phyloP scores from a whole-genome alignment of 1,140 invertebrate genomes.

The Thalassaphorura encarpata region DNA sequence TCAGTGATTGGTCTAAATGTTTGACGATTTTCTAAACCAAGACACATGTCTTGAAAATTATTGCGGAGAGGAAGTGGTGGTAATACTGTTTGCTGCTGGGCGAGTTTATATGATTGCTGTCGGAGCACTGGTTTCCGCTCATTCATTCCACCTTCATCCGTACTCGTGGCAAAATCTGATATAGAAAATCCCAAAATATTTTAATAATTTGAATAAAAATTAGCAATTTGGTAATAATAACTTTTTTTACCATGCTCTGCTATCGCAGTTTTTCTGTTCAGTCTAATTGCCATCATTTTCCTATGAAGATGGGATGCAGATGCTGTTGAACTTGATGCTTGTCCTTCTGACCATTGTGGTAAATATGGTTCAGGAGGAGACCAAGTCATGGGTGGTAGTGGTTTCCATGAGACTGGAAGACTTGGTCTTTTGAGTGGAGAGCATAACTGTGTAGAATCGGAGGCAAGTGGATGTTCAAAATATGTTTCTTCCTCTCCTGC shows the following conservation, averaged over 20 bases:
- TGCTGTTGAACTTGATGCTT: neutral
- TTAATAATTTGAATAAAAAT: neutral
- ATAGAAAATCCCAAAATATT: no score
- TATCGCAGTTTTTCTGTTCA: constrained; percentile 21
- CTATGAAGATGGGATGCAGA: constrained; percentile 20
- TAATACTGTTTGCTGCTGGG: constrained; percentile 49
- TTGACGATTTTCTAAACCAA: constrained; percentile 12
- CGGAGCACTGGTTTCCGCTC: constrained; percentile 44
- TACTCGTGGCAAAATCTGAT: constrained; percentile 11
- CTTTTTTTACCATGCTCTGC: constrained; percentile 23
- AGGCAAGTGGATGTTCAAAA: constrained; percentile 15
- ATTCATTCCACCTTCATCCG: constrained; percentile 9
- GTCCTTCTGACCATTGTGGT: constrained; percentile 1
- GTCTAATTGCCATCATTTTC: constrained; percentile 28
- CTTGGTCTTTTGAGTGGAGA: constrained; percentile 31
- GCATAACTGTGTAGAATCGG: constrained; percentile 21
- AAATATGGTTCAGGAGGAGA: constrained; percentile 1
- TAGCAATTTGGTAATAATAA: neutral
- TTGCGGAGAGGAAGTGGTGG: constrained; percentile 37
- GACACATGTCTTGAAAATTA: constrained; percentile 5
- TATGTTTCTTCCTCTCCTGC: constrained; percentile 15
- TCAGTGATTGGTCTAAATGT: constrained; percentile 34
- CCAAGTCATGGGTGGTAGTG: constrained; percentile 17
- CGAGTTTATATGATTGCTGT: constrained; percentile 66
- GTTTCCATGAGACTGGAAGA: constrained; percentile 27